Conservation (phyloP, 2,113 vertebrate species). For the Microtus oregoni region DNA sequence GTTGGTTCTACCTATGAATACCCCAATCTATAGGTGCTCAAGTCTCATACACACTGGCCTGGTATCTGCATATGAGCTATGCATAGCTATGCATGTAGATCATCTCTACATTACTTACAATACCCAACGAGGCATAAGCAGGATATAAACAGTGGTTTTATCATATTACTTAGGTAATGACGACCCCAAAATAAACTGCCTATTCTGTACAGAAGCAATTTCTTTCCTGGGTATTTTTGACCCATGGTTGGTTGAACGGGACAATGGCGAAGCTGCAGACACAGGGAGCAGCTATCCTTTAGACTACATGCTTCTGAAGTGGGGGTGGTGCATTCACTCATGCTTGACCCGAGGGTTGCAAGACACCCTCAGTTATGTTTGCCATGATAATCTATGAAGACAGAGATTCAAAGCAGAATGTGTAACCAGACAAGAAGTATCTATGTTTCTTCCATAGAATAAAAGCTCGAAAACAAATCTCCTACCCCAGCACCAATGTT, state of each 20-base stretch:
- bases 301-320: background rate
- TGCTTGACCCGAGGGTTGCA: background rate
- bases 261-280: background rate
- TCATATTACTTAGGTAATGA: background rate
- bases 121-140: background rate
- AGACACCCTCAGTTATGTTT: background rate
- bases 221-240: background rate
- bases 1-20: background rate
- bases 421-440: no score
- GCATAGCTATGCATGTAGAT: background rate
- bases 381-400: background rate
- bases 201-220: background rate
- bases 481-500: rapidly evolving
- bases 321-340: background rate
- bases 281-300: background rate
- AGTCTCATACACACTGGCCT: background rate
- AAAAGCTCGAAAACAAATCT: background rate
- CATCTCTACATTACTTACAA: background rate
- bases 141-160: background rate
- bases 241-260: background rate
- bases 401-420: background rate
- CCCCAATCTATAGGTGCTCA: background rate
- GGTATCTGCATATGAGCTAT: background rate
- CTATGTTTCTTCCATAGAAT: conserved; percentile 21
- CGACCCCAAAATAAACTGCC: background rate